Conservation (phyloP, 2,797 vertebrate genomes). For the Molossus molossus region DNA sequence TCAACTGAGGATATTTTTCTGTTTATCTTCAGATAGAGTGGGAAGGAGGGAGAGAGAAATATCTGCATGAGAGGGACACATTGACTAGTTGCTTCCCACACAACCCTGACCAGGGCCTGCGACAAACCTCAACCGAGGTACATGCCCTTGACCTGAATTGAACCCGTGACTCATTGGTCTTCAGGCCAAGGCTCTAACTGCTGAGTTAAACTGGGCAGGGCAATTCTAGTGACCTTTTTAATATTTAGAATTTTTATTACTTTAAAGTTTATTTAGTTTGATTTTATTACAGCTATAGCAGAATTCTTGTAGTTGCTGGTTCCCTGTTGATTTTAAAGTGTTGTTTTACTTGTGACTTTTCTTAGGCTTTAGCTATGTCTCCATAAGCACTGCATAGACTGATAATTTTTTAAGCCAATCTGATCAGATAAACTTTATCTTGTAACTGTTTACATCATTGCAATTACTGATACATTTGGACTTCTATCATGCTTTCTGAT, state of each 20-base stretch:
- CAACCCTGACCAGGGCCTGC: too few species aligned
- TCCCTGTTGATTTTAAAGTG: background rate
- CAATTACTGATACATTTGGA: background rate
- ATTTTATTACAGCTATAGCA: background rate
- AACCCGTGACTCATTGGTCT: too few species aligned
- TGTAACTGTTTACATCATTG: constrained; percentile 18
- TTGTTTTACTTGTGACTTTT: background rate
- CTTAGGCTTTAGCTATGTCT: background rate
- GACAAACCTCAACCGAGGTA: too few species aligned
- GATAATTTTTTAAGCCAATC: background rate
- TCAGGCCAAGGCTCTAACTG: too few species aligned
- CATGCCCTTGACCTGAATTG: too few species aligned
- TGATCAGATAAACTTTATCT: background rate
- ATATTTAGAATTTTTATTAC: background rate
- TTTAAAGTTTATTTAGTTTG: background rate
- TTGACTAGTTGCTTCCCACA: too few species aligned
- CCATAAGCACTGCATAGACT: background rate
- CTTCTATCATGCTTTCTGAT: background rate
- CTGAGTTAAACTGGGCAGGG: too few species aligned
- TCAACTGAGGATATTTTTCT: too few species aligned
- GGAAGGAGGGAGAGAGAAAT: too few species aligned
- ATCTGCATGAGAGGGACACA: too few species aligned
- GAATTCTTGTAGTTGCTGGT: background rate
- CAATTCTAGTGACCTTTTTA: background rate
- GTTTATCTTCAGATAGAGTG: too few species aligned